Percentiles rank a stretch among this genome's conserved stretches.
phyloP scores from a whole-genome alignment of 2,888 invertebrate species.

The Branchellion lobata region DNA sequence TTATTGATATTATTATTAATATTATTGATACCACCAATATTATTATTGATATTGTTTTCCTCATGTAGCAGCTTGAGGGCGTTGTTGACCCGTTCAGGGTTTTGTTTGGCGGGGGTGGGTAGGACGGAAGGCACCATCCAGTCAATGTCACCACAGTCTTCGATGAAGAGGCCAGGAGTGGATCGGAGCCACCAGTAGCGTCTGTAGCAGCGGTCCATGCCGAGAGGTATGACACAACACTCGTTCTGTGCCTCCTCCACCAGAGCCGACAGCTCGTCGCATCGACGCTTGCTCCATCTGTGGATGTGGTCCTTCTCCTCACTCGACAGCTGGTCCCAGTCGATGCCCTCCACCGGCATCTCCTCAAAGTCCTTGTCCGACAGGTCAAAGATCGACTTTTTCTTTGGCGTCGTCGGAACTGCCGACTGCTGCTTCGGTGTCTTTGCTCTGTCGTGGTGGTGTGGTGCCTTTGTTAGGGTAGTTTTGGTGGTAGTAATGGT shows the following conservation, averaged over 20 bases:
- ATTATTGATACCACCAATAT: neutral
- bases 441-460: neutral
- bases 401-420: constrained; percentile 23
- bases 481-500: neutral
- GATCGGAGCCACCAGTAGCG: constrained; percentile 80
- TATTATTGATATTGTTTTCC: neutral
- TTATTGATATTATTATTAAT: no score
- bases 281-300: constrained; percentile 36
- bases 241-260: constrained; percentile 56
- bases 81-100: neutral
- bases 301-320: constrained; percentile 50
- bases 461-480: neutral
- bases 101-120: neutral
- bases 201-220: constrained; percentile 79
- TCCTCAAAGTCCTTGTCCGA: constrained; percentile 49
- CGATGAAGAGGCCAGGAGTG: constrained; percentile 65
- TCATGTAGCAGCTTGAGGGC: neutral
- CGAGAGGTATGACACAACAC: constrained; percentile 65
- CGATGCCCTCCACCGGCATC: constrained; percentile 50
- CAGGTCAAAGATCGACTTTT: constrained; percentile 37
- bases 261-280: constrained; percentile 54
- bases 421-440: neutral
- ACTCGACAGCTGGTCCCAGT: constrained; percentile 51
- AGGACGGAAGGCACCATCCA: neutral
- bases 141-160: neutral